Conservation (phyloP, 2,797 vertebrate species). For the Loris lydekkerianus region DNA sequence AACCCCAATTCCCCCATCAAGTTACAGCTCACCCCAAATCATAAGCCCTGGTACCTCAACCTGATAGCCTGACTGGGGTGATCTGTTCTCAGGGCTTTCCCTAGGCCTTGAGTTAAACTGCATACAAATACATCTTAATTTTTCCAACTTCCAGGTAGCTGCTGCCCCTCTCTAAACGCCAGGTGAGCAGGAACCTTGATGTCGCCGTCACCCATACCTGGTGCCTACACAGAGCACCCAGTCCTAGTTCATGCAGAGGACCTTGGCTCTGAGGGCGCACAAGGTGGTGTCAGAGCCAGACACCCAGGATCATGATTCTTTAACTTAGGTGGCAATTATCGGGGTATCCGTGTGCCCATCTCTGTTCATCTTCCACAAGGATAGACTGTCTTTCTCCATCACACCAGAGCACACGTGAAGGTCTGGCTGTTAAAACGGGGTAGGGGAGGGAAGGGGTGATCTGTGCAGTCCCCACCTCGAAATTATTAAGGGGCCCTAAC, state of each 20-base stretch:
- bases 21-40: rapidly evolving
- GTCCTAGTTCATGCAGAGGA: rapidly evolving
- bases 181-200: rapidly evolving
- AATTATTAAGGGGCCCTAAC: background rate
- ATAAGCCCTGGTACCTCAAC: rapidly evolving
- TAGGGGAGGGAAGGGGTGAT: background rate
- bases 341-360: background rate
- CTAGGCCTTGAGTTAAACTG: background rate
- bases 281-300: rapidly evolving
- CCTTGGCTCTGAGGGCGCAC: background rate
- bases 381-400: background rate
- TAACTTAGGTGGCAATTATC: background rate
- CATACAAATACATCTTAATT: no score
- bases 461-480: background rate
- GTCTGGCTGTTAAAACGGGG: background rate
- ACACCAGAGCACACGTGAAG: no score
- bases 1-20: background rate
- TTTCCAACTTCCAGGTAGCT: rapidly evolving
- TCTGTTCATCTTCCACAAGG: rapidly evolving
- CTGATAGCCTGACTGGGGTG: rapidly evolving
- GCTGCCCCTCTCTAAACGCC: no score
- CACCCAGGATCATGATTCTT: background rate
- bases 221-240: rapidly evolving
- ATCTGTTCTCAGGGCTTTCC: background rate
- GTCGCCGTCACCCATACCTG: background rate